Evolutionary conservation across 2,888 invertebrate genomes (phyloP), one percentile per base, ranked within the genome.

Genomic region (Drosophila rubida): DNA sequence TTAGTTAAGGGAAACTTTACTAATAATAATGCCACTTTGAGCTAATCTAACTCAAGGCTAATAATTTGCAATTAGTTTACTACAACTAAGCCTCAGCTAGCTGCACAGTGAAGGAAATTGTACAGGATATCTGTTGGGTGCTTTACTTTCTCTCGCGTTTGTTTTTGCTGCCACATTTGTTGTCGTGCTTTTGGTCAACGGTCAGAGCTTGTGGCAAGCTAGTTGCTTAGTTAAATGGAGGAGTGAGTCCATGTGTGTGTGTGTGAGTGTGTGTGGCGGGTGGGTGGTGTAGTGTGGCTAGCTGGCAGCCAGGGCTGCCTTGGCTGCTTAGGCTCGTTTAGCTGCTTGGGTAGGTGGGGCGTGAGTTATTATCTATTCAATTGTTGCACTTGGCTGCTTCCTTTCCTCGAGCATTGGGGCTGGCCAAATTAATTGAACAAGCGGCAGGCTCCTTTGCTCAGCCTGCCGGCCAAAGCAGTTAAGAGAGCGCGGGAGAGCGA

Each of bases 341-440:
- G 30, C 41, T 14, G 35, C 25, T 32, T 44, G 32, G 61, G 68
- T 79, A 77, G 90, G 89, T 89, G 90, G 90, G 89, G 90, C 90
- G 88, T 90, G 89, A 90, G 87, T 90, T 90, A 90, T 90, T 90
- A 90, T 90, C 90, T 90, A 90, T 90, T 90, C 90, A 89, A 90
- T 90, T 90, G 90, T 86, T 86, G 80, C 82, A 81, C 75, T 85
- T 88, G 75, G 69, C 69, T 65, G 76, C 54, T 53, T 63, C 68
- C 63, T 65, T 66, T 61, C 82, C 79, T 65, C 69, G 39, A 65
- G 85, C 66, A 27, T 46, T 68, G 60, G 69, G 75, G 83, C 75
- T 86, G 82, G 78, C 59, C 76, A 80, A 80, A 85, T 83, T 87
- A 87, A 89, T 89, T 82, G 85, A 83, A 77, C 83, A 75, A 44